Base-by-base conservation (phyloP, 2,113 vertebrate species). In the Muscicapa adusta region DNA sequence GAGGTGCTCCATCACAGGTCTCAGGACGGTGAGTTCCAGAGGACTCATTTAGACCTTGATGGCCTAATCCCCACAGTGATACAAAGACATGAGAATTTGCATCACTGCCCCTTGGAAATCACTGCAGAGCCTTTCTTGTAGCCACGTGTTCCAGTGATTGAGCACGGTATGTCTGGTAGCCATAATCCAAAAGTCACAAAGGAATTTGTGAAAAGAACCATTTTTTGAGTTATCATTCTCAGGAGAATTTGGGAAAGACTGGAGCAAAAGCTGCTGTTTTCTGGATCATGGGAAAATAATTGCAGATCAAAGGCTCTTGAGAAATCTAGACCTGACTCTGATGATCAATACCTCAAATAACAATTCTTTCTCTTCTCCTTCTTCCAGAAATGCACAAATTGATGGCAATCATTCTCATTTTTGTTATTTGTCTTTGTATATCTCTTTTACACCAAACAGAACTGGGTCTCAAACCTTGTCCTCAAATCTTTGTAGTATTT, bases 1-100 rank as follows among this genome's bases (percentile, higher is more conserved):
- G 81, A 98, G 98, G 89, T 99, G 97, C 92, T 98, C 97, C 82
- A 98, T 99, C 97, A 97, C 97, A 22, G 96, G 98, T 85, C 99
- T 99, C 82, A 98, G 94, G 93, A 99, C 97, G 93, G 99, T 99
- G 98, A 98, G 93, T 79, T 58, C 71, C 91, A 89, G 75, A 77
- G 79, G 74, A 28, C 63, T 87, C 43, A 18, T 68, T 92, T 78
- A 93, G 51, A 48, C 88, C 80, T 83, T 79, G 42, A 29, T 88
- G 57, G 4, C 70, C 26, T 10, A 5, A 18, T 51, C 38, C 45
- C 54, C 62, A 20, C 76, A 34, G 34, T 23, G 42, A 58, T 36
- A 74, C 34, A 88, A n/a, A 89, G 65, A 54, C n/a, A 45, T 1
- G 14, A 45, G 25, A 24, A 56, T 71, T 85, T 85, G 70, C 74